These are phyloP conservation scores for Clarias pachynema DNA, from an alignment of 2,797 vertebrate species.

Conservation along the genomic window DNA sequence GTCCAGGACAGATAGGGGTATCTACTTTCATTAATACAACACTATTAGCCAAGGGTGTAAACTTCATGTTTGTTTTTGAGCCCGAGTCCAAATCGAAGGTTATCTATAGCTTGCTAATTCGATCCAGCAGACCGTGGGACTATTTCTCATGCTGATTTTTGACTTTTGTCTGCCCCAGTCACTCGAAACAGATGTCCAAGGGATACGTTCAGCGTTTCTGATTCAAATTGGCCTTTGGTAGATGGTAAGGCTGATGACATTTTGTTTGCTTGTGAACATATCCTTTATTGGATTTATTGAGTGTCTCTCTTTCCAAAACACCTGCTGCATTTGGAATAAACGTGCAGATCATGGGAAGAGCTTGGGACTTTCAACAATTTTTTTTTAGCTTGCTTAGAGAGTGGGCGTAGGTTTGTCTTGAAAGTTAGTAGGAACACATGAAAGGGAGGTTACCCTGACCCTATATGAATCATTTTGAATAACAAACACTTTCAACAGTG, in stretches of 20 bases:
- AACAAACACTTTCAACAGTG: slow-evolving; percentile 14
- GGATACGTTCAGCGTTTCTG: slow-evolving; percentile 70
- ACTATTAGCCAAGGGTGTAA: slow-evolving; percentile 72
- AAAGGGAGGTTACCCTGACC: slow-evolving; percentile 13
- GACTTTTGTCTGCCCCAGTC: slow-evolving; percentile 72
- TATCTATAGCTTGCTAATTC: slow-evolving; percentile 78
- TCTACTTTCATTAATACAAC: slow-evolving; percentile 71
- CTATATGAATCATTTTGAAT: neutral
- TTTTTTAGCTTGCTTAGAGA: slow-evolving; percentile 16
- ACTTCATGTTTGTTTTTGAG: slow-evolving; percentile 69
- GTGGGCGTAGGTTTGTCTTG: neutral
- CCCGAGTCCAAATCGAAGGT: slow-evolving; percentile 68
- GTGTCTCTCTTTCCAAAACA: slow-evolving; percentile 70
- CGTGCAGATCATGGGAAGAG: slow-evolving; percentile 37
- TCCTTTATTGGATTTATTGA: slow-evolving; percentile 71
- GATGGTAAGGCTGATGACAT: slow-evolving; percentile 72
- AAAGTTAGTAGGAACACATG: neutral
- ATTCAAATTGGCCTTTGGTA: slow-evolving; percentile 68
- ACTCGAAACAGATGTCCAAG: slow-evolving; percentile 78
- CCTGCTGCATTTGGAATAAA: slow-evolving; percentile 60
- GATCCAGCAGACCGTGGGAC: slow-evolving; percentile 69
- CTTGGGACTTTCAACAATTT: slow-evolving; percentile 16
- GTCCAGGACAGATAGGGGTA: slow-evolving; percentile 68
- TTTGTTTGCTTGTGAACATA: slow-evolving; percentile 77
- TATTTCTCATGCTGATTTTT: slow-evolving; percentile 71